phyloP scores from a whole-genome alignment of 2,113 vertebrate genomes.

The Rhinopomastus cyanomelas region DNA sequence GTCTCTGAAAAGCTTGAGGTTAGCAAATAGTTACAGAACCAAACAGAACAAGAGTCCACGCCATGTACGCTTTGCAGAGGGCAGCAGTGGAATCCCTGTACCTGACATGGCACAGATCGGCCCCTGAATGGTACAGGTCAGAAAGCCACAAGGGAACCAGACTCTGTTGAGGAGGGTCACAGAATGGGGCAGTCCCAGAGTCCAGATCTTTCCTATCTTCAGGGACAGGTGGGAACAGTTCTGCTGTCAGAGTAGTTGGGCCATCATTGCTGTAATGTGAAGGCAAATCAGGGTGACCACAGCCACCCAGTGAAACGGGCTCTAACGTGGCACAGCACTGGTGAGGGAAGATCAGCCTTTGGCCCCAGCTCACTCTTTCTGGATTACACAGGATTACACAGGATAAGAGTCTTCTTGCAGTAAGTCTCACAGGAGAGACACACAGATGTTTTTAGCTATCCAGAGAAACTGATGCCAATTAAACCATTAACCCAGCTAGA shows the following conservation, averaged over 20 bases:
- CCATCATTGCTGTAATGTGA: neutral
- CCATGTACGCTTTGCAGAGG: rapidly evolving
- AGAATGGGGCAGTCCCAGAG: neutral
- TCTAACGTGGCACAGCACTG: rapidly evolving
- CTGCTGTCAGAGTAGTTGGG: neutral
- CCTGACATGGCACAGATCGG: neutral
- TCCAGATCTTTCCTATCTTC: neutral
- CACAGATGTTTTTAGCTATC: neutral
- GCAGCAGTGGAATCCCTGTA: neutral
- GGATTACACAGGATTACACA: rapidly evolving
- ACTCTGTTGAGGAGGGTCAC: rapidly evolving
- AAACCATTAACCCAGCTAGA: neutral
- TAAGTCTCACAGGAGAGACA: neutral
- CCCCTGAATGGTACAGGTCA: rapidly evolving
- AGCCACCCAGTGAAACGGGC: rapidly evolving
- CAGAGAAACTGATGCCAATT: neutral
- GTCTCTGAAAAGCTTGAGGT: neutral
- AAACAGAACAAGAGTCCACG: neutral
- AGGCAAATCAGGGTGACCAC: neutral
- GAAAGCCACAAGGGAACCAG: neutral
- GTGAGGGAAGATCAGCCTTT: neutral
- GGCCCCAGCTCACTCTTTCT: rapidly evolving
- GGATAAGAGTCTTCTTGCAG: neutral
- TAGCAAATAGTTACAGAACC: neutral
- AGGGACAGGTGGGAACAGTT: neutral